Evolutionary conservation across 2,797 vertebrate species (phyloP), one percentile per base, ranked within the genome.

Genomic region (Mareca strepera): DNA sequence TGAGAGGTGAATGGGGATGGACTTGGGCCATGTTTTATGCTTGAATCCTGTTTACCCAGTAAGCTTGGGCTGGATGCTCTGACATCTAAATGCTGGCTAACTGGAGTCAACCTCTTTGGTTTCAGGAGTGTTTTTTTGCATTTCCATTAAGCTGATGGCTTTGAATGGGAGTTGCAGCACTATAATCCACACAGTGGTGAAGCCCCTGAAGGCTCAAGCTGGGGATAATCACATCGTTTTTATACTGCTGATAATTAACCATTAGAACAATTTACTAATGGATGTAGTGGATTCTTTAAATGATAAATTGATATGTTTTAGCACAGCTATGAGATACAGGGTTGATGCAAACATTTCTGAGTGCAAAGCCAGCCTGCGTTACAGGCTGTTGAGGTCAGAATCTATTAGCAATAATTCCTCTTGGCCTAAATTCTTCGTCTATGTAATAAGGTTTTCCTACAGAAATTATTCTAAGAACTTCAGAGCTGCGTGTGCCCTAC

Each of bases 221-320:
- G 82, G 77, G 70, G 80, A 93, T 91, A 93, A 92, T 66, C 50
- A 9, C 78, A 69, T 79, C 75, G 23, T 77, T 93, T 80, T 90
- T 58, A 92, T 62, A 11, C 68, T 75, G 81, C 86, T 92, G 88
- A 94, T 95, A 94, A 94, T 95, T 95, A 95, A 96, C 90, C 91
- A 88, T 82, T 92, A 92, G 91, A 94, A 94, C 90, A 95, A 96
- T 96, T 95, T 95, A 75, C 95, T 93, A 96, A 94, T 96, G 90
- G 90, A 79, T 85, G 88, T 92, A 91, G 95, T 35, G 88, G 64
- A 78, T 96, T 81, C 74, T 93, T 92, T 94, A 96, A 93, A 81
- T 89, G 79, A 93, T 89, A 82, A 94, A 92, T 92, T 86, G 67
- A 78, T 90, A 63, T 69, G 91, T 68, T 89, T 85, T 89, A 90